phyloP scores from a whole-genome alignment of 2,888 invertebrate genomes.

The Andricus curvator region DNA sequence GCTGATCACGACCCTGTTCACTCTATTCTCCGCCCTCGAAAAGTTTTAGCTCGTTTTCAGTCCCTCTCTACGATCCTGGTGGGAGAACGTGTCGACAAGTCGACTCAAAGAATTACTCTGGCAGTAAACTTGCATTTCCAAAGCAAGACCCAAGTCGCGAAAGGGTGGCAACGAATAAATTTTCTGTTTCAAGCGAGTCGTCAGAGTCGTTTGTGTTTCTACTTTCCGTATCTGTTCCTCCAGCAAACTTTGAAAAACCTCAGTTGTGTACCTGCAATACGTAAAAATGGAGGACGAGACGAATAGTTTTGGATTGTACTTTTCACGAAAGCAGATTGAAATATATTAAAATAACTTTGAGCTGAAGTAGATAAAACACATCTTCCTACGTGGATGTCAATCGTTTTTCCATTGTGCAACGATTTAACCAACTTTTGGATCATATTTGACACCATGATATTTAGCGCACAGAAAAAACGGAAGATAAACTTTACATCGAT shows the following conservation, averaged over 20 bases:
- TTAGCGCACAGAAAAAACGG: too few relatives aligned
- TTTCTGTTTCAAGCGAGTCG: slow-evolving; percentile 31
- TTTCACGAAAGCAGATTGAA: background rate
- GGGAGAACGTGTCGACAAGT: slow-evolving; percentile 41
- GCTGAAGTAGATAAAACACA: background rate
- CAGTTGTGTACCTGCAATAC: background rate
- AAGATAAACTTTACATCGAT: too few relatives aligned
- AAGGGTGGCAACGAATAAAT: slow-evolving; percentile 35
- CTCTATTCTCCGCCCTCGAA: slow-evolving; percentile 52
- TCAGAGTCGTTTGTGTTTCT: slow-evolving; percentile 27
- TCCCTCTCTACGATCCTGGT: slow-evolving; percentile 42
- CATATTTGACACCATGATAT: too few relatives aligned
- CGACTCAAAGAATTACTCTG: slow-evolving; percentile 44
- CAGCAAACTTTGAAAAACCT: slow-evolving; percentile 17
- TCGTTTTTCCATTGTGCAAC: too few relatives aligned
- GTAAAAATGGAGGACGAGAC: background rate
- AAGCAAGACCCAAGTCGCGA: slow-evolving; percentile 35
- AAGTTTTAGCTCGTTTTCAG: slow-evolving; percentile 50
- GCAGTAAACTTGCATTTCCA: slow-evolving; percentile 43
- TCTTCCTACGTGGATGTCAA: too few relatives aligned
- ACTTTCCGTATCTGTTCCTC: background rate
- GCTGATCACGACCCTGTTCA: slow-evolving; percentile 56
- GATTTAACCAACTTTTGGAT: too few relatives aligned
- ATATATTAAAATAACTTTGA: background rate
- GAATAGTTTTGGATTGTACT: background rate